Evolutionary conservation across 2,113 vertebrate species (phyloP).

Genomic region (Dascyllus trimaculatus): DNA sequence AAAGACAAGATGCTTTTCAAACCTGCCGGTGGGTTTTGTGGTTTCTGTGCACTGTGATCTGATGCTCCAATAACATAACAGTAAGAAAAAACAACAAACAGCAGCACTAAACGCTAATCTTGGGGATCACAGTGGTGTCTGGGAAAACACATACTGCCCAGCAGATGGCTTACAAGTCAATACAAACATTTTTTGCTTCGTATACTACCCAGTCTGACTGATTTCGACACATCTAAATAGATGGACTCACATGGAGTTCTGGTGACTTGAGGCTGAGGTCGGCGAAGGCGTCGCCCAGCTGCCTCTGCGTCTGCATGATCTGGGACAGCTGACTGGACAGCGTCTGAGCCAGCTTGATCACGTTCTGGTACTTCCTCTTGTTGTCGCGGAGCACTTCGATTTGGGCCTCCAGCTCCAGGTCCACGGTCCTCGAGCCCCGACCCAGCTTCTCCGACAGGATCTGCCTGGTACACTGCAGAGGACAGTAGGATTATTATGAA

Average conservation of each 20-base stretch:
- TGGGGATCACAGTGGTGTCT: no score
- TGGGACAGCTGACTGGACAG: conserved; percentile 92
- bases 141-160: no score
- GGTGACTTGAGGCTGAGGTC: conserved; percentile 98
- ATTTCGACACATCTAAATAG: neutral
- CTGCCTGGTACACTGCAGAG: conserved; percentile 93
- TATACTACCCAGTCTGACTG: no score
- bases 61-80: neutral
- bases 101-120: no score
- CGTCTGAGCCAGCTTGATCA: conserved; percentile 93
- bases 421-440: conserved; percentile 97
- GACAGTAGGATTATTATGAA: neutral
- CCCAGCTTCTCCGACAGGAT: conserved; percentile 98
- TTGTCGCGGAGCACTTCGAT: conserved; percentile 97
- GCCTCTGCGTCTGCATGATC: conserved; percentile 96
- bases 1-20: no score
- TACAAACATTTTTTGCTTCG: no score
- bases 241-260: conserved; percentile 92
- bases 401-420: conserved; percentile 96
- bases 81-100: neutral
- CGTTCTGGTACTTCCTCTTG: conserved; percentile 96
- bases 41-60: no score
- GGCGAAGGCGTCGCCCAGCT: conserved; percentile 96
- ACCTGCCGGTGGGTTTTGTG: no score
- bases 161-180: neutral